Evolutionary conservation across 2,888 invertebrate species (phyloP).

Genomic region (Nowickia ferox): DNA sequence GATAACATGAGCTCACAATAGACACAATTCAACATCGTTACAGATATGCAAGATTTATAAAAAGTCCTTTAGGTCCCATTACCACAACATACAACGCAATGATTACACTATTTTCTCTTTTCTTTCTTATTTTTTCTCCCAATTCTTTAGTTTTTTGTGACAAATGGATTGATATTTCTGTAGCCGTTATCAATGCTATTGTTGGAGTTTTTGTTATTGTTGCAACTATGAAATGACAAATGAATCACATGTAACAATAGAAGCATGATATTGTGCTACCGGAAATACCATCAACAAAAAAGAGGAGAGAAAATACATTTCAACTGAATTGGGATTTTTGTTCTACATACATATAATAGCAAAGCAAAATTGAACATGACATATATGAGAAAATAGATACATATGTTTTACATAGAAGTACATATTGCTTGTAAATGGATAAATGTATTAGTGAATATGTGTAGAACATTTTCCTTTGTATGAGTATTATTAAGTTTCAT

Average conservation of each 20-base stretch:
- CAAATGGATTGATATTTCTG: constrained; percentile 3
- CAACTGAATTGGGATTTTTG: constrained; percentile 49
- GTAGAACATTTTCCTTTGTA: background rate
- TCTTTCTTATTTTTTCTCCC: background rate
- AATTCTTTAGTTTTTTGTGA: background rate
- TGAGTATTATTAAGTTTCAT: constrained; percentile 12
- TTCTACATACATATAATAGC: constrained; percentile 25
- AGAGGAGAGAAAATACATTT: constrained; percentile 13
- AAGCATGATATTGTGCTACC: constrained; percentile 62
- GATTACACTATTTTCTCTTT: constrained; percentile 41
- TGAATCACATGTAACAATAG: constrained; percentile 64
- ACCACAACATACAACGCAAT: constrained; percentile 55
- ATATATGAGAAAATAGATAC: constrained; percentile 23
- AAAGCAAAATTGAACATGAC: constrained; percentile 57
- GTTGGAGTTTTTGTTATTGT: constrained; percentile 28
- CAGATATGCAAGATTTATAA: constrained; percentile 8
- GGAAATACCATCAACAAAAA: constrained; percentile 46
- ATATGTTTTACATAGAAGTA: constrained; percentile 11
- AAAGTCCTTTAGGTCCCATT: constrained; percentile 33
- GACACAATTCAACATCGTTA: constrained; percentile 7
- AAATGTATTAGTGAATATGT: background rate
- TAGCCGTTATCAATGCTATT: constrained; percentile 25
- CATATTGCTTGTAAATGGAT: background rate
- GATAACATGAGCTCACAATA: constrained; percentile 35
- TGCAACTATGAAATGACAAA: constrained; percentile 64